Base-by-base conservation (phyloP, 1,140 invertebrate species). In the Euborellia annulipes region DNA sequence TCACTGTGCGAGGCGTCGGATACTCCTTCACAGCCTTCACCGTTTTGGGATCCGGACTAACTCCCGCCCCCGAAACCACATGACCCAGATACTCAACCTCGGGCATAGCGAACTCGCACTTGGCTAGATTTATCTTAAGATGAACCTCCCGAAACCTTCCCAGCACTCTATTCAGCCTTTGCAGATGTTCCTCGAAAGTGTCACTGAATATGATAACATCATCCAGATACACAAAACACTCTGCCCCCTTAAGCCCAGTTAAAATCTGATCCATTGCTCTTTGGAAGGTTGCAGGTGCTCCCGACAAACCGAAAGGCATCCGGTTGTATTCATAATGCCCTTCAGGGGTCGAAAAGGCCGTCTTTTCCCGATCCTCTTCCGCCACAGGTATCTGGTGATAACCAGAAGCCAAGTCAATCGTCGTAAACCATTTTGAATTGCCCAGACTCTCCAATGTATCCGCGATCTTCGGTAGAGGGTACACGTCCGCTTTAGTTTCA, bases 391-490 rank as follows among this genome's bases (percentile, higher is more conserved):
- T 54, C 43, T 73, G 66, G 51, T 54, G 45, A 32, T 46, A 51
- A 6, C 50, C 49, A 22, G 56, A 61, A 0, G 54, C 54, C 9
- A 70, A 43, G 58, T 75, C 69, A 1, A 75, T 41, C 0, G 62
- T 55, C 3, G 59, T 37, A 23, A 55, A 58, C 36, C 53, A 57
- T 19, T 49, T 50, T 7, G 55, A 49, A 2, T 53, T 57, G 0
- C 54, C 54, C 39, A 68, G 36, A 2, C 44, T 45, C 41, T 63
- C 53, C 27, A 41, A 19, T 16, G 58, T 58, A 8, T 67, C 59
- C 17, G 60, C 59, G 11, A 72, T 67, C n/a, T 62, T 57, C 2
- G 68, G 72, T 11, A 76, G 52, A 3, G 70, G 70, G 54, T 66
- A 75, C 20, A 45, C 51, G 44, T 61, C 58, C 7, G 43, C 50